Evolutionary conservation across 2,888 invertebrate species (phyloP), one percentile per base, ranked within the genome.

Genomic region (Bedellia somnulentella): DNA sequence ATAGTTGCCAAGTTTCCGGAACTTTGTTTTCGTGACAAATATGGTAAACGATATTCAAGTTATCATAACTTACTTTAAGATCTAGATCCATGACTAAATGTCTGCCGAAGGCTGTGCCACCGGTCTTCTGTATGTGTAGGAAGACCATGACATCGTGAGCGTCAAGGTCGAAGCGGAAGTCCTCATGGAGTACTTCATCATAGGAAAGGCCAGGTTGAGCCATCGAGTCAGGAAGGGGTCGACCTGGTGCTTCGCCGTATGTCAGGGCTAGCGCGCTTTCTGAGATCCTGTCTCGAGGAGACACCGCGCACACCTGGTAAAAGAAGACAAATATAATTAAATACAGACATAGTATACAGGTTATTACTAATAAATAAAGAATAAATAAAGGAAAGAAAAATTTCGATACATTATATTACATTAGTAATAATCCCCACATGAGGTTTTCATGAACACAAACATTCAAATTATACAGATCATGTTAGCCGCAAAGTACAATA

Each of bases 41-140:
- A n/a, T n/a, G n/a, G n/a, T n/a, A n/a, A n/a, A n/a, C n/a, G n/a
- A n/a, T n/a, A n/a, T n/a, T n/a, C n/a, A n/a, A n/a, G n/a, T n/a
- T n/a, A n/a, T n/a, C n/a, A n/a, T n/a, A n/a, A 43, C 57, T 42
- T 40, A 81, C 82, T 79, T 82, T 82, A 32, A 82, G 75, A 67
- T 95, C 93, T 52, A 98, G 80, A 77, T 98, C 93, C 71, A 90
- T 88, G 34, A 98, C 97, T 45, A 99, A 81, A 73, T 97, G 96
- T 56, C 90, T 87, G 31, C 98, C 99, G 59, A 99, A 98, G 5
- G 93, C 87, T 23, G 98, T 98, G 15, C 99, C 99, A 32, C 98
- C 98, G 30, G 98, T 99, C 78, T 99, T 99, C 70, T 99, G 99
- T 62, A 99, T 97, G 63, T 99, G 98, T 43, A 99, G 52, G 77